phyloP scores from a whole-genome alignment of 1,140 invertebrate species.

The Drosophila fuyamai region DNA sequence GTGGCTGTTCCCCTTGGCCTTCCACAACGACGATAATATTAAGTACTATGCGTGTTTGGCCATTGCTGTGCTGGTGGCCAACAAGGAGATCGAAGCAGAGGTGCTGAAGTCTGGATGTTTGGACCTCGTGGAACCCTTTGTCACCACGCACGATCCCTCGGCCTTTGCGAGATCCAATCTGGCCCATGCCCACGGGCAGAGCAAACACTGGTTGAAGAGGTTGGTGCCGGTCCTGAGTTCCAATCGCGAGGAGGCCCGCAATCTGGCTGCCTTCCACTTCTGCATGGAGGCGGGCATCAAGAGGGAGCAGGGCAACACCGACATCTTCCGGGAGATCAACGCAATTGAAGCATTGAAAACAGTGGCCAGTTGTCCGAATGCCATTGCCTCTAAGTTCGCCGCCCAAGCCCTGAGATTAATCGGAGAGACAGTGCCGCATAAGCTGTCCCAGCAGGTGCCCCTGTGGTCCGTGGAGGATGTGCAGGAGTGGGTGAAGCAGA shows the following conservation, averaged over 20 bases:
- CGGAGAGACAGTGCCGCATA: slow-evolving; percentile 98
- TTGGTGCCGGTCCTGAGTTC: slow-evolving; percentile 98
- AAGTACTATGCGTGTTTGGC: slow-evolving; percentile 99
- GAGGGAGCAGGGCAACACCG: slow-evolving; percentile 96
- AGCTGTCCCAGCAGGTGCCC: slow-evolving; percentile 98
- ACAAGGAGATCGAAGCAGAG: slow-evolving; percentile 98
- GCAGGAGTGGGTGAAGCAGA: slow-evolving; percentile 98
- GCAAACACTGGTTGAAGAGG: slow-evolving; percentile 97
- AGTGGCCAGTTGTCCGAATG: slow-evolving; percentile 98
- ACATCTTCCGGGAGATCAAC: slow-evolving; percentile 97
- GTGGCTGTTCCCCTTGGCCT: slow-evolving; percentile 99
- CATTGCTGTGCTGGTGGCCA: slow-evolving; percentile 97
- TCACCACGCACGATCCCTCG: slow-evolving; percentile 96
- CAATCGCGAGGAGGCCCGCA: slow-evolving; percentile 97
- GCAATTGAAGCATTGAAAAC: slow-evolving; percentile 98
- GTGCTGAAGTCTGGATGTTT: slow-evolving; percentile 97
- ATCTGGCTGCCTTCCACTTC: slow-evolving; percentile 99
- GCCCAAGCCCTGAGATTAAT: slow-evolving; percentile 97
- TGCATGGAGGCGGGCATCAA: slow-evolving; percentile 99
- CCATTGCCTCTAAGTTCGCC: slow-evolving; percentile 98
- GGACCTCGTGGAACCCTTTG: slow-evolving; percentile 98
- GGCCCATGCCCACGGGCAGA: slow-evolving; percentile 97
- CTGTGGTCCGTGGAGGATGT: slow-evolving; percentile 99
- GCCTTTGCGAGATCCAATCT: slow-evolving; percentile 97
- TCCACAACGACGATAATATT: slow-evolving; percentile 97